Conservation (phyloP, 2,888 invertebrate genomes). For the Axea sp. region DNA sequence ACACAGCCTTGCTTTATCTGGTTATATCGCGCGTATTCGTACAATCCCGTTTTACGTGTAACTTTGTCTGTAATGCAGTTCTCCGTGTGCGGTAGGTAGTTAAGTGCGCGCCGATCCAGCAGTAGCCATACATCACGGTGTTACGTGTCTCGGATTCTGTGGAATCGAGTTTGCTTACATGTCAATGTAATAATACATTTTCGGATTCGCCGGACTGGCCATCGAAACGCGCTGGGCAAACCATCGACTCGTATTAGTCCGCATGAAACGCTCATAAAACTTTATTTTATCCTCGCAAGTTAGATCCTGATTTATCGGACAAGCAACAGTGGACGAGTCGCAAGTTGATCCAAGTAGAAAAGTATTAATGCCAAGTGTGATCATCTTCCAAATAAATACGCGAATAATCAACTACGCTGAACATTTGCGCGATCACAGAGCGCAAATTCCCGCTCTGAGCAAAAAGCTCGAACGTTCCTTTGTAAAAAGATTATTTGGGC, state of each 20-base stretch:
- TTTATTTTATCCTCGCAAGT: slow-evolving; percentile 72
- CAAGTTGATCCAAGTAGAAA: slow-evolving; percentile 6
- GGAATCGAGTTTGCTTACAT: slow-evolving; percentile 69
- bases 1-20: slow-evolving; percentile 47
- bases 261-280: slow-evolving; percentile 72
- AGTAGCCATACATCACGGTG: slow-evolving; percentile 65
- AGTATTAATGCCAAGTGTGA: too few species aligned
- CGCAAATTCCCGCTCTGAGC: too few species aligned
- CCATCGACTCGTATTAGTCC: slow-evolving; percentile 69
- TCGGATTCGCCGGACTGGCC: slow-evolving; percentile 64
- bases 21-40: slow-evolving; percentile 54
- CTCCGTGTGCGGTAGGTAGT: slow-evolving; percentile 31
- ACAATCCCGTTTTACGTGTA: slow-evolving; percentile 52
- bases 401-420: too few species aligned
- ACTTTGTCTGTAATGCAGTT: slow-evolving; percentile 46
- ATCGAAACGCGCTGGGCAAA: slow-evolving; percentile 64
- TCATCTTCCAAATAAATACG: too few species aligned
- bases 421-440: too few species aligned
- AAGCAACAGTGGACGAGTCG: slow-evolving; percentile 41
- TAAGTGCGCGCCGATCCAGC: slow-evolving; percentile 39
- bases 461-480: too few species aligned
- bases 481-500: slow-evolving; percentile 1
- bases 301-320: slow-evolving; percentile 72
- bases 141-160: slow-evolving; percentile 68
- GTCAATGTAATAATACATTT: slow-evolving; percentile 71